Base-by-base conservation (phyloP, 2,113 vertebrate genomes). In the Sterrhoptilus dennistouni region DNA sequence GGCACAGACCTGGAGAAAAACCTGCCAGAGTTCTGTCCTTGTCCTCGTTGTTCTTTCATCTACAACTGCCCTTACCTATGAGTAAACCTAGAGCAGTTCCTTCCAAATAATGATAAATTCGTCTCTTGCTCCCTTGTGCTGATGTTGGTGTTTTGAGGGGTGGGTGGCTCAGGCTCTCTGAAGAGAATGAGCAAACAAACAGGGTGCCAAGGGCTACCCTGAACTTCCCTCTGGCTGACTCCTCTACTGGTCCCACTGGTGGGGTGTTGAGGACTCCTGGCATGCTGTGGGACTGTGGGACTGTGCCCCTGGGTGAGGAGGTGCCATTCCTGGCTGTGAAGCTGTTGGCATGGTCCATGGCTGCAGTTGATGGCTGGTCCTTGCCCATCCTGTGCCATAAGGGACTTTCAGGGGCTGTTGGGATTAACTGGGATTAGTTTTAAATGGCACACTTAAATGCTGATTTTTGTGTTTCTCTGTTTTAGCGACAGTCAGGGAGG, bases 341-440 rank as follows among this genome's bases (percentile, higher is more conserved):
- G 83, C 56, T 89, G 56, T 24, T 29, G 77, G 40, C 18, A 47
- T 23, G 20, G 21, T n/a, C 72, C 23, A 28, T 29, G 47, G 31
- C 64, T 4, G 1, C 60, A 40, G 82, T 56, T 63, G 20, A 42
- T 8, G 35, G 28, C 38, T 71, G 61, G 0, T 59, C 16, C 31
- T 61, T 82, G 38, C 56, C 45, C 0, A 0, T 42, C 31, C 31
- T 36, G n/a, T 0, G 0, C 45, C 4, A 2, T 17, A 49, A 83
- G 36, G 38, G 27, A 19, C 29, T 60, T 29, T 6, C 12, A 35
- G 52, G n/a, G 20, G 1, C 60, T 91, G 36, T 12, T 75, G 50
- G 56, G 40, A 70, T 75, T 66, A 49, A 70, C 22, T 0, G 2
- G 68, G 54, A 53, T 82, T 86, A 35, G 23, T 47, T 72, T 38